phyloP scores from a whole-genome alignment of 2,888 invertebrate genomes.

The Hemithea aestivaria region DNA sequence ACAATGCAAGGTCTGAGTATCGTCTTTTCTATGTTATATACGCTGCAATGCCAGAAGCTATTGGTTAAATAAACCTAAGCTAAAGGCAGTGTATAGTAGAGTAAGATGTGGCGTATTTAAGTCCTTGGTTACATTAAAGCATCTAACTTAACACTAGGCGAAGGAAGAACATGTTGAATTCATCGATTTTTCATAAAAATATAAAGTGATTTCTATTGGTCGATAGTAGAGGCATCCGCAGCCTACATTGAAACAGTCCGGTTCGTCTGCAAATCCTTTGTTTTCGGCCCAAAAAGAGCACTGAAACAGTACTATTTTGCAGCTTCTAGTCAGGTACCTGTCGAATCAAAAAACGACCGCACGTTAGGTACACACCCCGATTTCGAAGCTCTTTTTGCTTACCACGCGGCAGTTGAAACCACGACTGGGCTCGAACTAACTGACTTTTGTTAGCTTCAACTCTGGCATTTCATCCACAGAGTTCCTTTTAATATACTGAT shows the following conservation, averaged over 20 bases:
- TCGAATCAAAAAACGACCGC: constrained; percentile 37
- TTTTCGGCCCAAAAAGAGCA: constrained; percentile 40
- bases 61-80: too few species aligned
- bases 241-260: constrained; percentile 27
- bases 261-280: constrained; percentile 36
- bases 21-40: too few species aligned
- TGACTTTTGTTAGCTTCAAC: constrained; percentile 13
- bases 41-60: too few species aligned
- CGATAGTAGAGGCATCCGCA: constrained; percentile 21
- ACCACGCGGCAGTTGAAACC: constrained; percentile 31
- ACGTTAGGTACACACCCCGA: constrained; percentile 31
- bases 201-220: too few species aligned
- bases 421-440: constrained; percentile 17
- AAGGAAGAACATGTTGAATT: too few species aligned
- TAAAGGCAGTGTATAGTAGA: too few species aligned
- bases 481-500: too few species aligned
- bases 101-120: too few species aligned
- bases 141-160: too few species aligned
- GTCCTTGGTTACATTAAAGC: too few species aligned
- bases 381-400: constrained; percentile 31
- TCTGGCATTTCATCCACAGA: constrained; percentile 6
- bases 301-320: constrained; percentile 35
- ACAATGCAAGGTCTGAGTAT: too few species aligned
- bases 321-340: constrained; percentile 37
- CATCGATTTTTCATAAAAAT: too few species aligned